Evolutionary conservation across 2,113 vertebrate genomes (phyloP).

Genomic region (Origma solitaria): DNA sequence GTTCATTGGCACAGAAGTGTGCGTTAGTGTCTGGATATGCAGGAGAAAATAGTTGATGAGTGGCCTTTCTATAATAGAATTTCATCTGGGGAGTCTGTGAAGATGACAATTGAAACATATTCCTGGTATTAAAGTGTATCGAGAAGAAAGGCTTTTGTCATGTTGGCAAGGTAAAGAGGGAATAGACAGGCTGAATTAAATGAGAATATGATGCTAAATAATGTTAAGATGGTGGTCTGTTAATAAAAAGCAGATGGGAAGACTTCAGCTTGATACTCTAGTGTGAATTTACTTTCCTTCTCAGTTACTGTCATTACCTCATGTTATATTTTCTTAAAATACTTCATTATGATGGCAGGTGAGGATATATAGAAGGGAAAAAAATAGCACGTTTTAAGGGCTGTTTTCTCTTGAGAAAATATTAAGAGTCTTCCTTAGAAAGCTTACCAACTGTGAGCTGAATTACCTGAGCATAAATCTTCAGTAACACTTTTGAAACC

Average conservation of each 20-base stretch:
- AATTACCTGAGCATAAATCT: conserved; percentile 30
- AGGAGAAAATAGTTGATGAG: not conserved
- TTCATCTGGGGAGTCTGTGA: not conserved
- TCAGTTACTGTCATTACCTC: conserved; percentile 38
- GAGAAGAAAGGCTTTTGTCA: not conserved
- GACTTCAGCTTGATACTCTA: not conserved
- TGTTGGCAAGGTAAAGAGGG: not conserved
- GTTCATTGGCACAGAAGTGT: not conserved
- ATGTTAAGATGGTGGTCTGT: not conserved
- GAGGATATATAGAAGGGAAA: not conserved
- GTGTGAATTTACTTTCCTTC: conserved; percentile 11
- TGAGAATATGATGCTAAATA: not conserved
- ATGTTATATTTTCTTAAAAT: conserved; percentile 12
- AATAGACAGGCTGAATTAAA: not conserved
- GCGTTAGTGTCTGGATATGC: not conserved
- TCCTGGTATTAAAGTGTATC: not conserved
- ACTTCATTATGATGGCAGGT: conserved; percentile 13
- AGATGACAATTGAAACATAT: not conserved
- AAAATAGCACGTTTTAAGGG: not conserved
- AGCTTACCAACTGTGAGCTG: not conserved
- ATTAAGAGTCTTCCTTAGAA: conserved; percentile 16
- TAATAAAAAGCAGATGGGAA: conserved; percentile 23
- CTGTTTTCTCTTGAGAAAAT: conserved; percentile 5
- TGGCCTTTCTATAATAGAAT: not conserved
- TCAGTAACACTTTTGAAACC: not conserved